Percentiles rank a stretch among this genome's conserved stretches.
Conservation (phyloP, 1,140 invertebrate species). For the Drosophila ficusphila region DNA sequence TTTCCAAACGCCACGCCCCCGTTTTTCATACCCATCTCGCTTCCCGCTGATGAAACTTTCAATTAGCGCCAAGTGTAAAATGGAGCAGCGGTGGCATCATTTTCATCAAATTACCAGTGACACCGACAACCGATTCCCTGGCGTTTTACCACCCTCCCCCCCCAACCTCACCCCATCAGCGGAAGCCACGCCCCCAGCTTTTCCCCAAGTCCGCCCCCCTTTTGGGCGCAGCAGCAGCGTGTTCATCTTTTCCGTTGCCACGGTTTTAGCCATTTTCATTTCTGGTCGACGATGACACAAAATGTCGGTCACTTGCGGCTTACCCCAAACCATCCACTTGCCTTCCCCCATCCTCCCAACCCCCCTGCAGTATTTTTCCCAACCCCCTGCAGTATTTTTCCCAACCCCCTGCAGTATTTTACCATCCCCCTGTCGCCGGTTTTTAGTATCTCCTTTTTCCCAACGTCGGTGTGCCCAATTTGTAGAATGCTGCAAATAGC, state of each 20-base stretch:
- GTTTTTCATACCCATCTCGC: conserved; percentile 7
- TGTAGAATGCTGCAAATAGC: conserved; percentile 77
- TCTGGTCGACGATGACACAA: conserved; percentile 72
- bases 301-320: conserved; percentile 81
- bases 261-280: conserved; percentile 75
- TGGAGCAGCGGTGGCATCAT: conserved; percentile 68
- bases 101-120: conserved; percentile 81
- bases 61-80: conserved; percentile 76
- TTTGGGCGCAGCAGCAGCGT: conserved; percentile 16
- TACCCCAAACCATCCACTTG: conserved; percentile 29
- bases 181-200: conserved; percentile 5
- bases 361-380: not conserved
- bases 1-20: not conserved
- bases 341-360: not conserved
- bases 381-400: too few relatives aligned
- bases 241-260: conserved; percentile 75
- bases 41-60: conserved; percentile 67
- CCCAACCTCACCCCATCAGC: not conserved
- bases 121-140: conserved; percentile 50
- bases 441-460: too few relatives aligned
- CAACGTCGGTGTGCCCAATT: conserved; percentile 43
- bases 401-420: not conserved
- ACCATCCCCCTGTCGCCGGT: not conserved
- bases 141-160: not conserved
- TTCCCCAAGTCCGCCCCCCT: not conserved